Evolutionary conservation across 2,888 invertebrate species (phyloP), one percentile per base, ranked within the genome.

Genomic region (Protodeltote pygarga): DNA sequence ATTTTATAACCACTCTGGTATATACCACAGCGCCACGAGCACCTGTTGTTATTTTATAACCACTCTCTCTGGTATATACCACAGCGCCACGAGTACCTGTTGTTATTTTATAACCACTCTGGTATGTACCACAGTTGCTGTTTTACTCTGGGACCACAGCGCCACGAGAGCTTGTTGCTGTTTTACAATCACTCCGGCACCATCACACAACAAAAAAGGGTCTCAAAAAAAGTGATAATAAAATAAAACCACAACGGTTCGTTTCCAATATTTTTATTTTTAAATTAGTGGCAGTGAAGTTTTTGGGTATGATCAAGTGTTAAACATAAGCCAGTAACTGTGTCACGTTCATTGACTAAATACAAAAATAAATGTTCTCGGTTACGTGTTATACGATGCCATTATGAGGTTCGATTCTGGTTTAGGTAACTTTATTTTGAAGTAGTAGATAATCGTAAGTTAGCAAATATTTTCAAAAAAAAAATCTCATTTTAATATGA

Each of bases 201-300:
- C n/a, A n/a, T n/a, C 9, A 9, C 9, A 21, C 0, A 11, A 11
- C 3, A 25, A 13, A 6, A 4, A 25, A 6, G 3, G 1, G 13
- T 3, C 5, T 13, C 3, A 10, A 11, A 9, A 13, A 8, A 8
- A 20, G 3, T 10, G 15, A 3, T 5, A 19, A 3, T 13, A 11
- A 53, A 57, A 59, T 45, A 34, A 65, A 53, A 66, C 42, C 10
- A 57, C 32, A 45, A 14, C 27, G 38, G 8, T 66, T 86, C 80
- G 73, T 89, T 90, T 90, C 89, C 88, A 89, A 89, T 92, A 91
- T 87, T 91, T 89, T 91, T 89, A 90, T 90, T 90, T 87, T 91
- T 91, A 90, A 89, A 87, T 91, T 91, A 90, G 88, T 92, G 91
- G 91, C 91, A 92, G 91, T 92, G 91, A 91, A 92, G 87, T 89